phyloP scores from a whole-genome alignment of 2,797 vertebrate species.

The Oceanodroma leucorhoa region DNA sequence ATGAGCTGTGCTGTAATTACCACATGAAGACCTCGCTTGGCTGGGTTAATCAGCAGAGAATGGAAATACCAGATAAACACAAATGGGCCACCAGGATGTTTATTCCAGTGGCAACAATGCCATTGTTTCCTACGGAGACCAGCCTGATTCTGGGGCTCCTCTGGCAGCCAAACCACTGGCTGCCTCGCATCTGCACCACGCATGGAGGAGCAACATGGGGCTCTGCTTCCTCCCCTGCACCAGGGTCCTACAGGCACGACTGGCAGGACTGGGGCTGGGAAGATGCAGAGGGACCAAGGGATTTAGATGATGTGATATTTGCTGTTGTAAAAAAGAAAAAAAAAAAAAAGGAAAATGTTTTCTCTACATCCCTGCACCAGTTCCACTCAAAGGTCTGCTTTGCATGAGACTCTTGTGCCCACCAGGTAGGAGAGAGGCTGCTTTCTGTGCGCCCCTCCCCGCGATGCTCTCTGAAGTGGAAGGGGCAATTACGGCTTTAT shows the following conservation, averaged over 20 bases:
- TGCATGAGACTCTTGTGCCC: background rate
- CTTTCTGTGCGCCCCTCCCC: background rate
- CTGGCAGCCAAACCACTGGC: background rate
- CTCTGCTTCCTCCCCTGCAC: background rate
- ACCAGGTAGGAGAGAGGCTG: background rate
- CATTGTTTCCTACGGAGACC: background rate
- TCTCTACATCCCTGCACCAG: background rate
- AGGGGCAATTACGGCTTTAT: background rate
- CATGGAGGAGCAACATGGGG: background rate
- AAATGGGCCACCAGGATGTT: conserved; percentile 31
- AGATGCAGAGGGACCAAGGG: background rate
- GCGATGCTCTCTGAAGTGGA: background rate
- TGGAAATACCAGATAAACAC: conserved; percentile 56
- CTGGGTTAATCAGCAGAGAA: conserved; percentile 62
- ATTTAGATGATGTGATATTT: background rate
- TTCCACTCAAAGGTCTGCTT: background rate
- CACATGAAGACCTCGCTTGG: conserved; percentile 56
- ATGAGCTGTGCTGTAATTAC: conserved; percentile 71
- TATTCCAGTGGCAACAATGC: conserved; percentile 27
- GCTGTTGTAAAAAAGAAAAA: background rate
- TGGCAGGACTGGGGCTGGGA: background rate
- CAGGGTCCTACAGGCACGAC: background rate
- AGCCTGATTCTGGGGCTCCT: background rate
- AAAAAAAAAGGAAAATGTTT: background rate
- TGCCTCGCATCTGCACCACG: background rate